Base-by-base conservation (phyloP, 2,888 invertebrate species). In the Noctua janthe region DNA sequence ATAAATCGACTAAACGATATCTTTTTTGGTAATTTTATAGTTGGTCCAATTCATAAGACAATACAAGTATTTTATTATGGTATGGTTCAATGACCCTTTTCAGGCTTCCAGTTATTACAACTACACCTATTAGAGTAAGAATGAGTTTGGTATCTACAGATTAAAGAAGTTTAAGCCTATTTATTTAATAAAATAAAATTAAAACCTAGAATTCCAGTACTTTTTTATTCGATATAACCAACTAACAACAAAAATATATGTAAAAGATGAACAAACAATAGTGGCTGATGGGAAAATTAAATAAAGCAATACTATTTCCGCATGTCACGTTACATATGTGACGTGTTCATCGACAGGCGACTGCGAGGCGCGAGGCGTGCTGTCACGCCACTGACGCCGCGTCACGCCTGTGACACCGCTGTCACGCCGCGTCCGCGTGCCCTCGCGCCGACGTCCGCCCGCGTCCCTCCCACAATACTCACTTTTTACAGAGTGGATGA, bases 231-330 rank as follows among this genome's bases (percentile, higher is more conserved):
- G 17, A 69, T 54, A 70, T 76, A 2, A 13, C 10, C 62, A 82
- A 54, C 51, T n/a, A 82, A 82, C 13, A 51, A 51, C n/a, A 59
- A 2, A 51, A 39, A 56, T 51, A 10, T 73, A 62, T 54, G 51
- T 54, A n/a, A 82, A 88, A 86, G 83, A 87, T 78, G 81, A 86
- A 81, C 88, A 92, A 90, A 87, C 82, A 85, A 84, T 78, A 85
- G 81, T 90, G 89, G 88, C 92, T 92, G 86, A 88, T 87, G 85
- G 78, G 90, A 89, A 92, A 94, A 95, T 95, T 94, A 94, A 95
- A 95, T 95, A 95, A 94, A 94, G 93, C 94, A 94, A 94, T 92
- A 94, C 94, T 94, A 95, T 95, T 96, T 95, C 94, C 95, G 92
- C 92, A 82, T 92, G 95, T 95, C 95, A 93, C 89, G 91, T 92